These are phyloP conservation scores for Salmo trutta DNA, from an alignment of 2,797 vertebrate genomes.

Conservation along the genomic window DNA sequence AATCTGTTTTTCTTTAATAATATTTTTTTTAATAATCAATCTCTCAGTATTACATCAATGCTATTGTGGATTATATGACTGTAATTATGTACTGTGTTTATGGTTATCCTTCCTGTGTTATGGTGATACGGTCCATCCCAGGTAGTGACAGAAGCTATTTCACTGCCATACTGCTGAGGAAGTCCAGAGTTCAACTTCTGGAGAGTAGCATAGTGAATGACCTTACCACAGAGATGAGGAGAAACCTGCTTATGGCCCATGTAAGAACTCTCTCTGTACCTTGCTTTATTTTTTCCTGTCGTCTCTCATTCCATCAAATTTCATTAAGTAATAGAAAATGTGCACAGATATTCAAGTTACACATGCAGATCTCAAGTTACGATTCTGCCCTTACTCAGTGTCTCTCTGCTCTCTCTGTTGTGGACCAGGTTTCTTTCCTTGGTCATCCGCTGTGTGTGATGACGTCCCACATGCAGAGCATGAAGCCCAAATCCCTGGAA, in stretches of 20 bases:
- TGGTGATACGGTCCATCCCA: conserved; percentile 19
- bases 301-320: neutral
- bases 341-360: neutral
- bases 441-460: conserved; percentile 80
- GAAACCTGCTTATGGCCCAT: conserved; percentile 48
- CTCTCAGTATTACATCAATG: neutral
- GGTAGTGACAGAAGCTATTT: conserved; percentile 47
- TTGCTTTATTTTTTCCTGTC: neutral
- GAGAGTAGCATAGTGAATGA: conserved; percentile 49
- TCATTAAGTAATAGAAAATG: neutral
- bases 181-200: conserved; percentile 42
- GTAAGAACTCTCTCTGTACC: conserved; percentile 23
- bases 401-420: neutral
- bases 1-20: too few relatives aligned
- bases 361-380: too few relatives aligned
- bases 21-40: neutral
- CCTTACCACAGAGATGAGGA: conserved; percentile 48
- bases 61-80: neutral
- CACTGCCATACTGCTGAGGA: conserved; percentile 48
- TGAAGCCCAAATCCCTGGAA: conserved; percentile 68
- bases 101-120: neutral
- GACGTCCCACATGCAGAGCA: conserved; percentile 87
- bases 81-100: neutral
- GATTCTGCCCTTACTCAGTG: neutral
- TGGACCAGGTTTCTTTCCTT: conserved; percentile 68